Evolutionary conservation across 2,797 vertebrate genomes (phyloP), one percentile per base, ranked within the genome.

Genomic region (Sebastes trivittatus): DNA sequence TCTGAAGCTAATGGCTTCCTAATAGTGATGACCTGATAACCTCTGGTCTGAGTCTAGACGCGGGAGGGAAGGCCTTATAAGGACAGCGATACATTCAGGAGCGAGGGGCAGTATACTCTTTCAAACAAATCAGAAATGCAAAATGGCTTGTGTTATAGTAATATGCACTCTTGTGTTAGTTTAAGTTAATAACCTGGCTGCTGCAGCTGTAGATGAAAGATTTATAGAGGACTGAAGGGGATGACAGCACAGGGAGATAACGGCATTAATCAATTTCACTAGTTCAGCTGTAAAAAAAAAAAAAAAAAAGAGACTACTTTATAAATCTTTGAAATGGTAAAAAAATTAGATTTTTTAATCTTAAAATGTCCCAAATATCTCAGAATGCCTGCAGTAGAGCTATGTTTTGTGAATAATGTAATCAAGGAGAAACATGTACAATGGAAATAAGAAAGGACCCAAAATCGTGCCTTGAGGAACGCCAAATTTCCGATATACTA

Each of bases 11-110:
- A 32, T 10, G 7, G 22, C 59, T 80, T 23, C 34, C 52, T 72
- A 49, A 52, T 32, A 78, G 76, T 10, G 73, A 81, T 87, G 76
- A 69, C 73, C 7, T 67, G 72, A 86, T 68, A 83, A 88, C 80
- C 78, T 78, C 68, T 67, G 63, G 55, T 75, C 80, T 23, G 58
- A 78, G 29, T 67, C 61, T n/a, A 38, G 8, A 75, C 3, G 2
- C 3, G 29, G 16, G 52, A 36, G 14, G 54, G 11, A 72, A 46
- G 70, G 6, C 34, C 25, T 64, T 49, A 10, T 60, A 14, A 71
- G 59, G 68, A 72, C 64, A 77, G 11, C 3, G 20, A 80, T 60
- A 30, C 5, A 16, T 70, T 75, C 22, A 78, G 58, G 55, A 32
- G 7, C 6, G 9, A 55, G 22, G 2, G 7, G 20, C 5, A 69